Conservation (phyloP, 2,888 invertebrate species). For the Philaethria dido region DNA sequence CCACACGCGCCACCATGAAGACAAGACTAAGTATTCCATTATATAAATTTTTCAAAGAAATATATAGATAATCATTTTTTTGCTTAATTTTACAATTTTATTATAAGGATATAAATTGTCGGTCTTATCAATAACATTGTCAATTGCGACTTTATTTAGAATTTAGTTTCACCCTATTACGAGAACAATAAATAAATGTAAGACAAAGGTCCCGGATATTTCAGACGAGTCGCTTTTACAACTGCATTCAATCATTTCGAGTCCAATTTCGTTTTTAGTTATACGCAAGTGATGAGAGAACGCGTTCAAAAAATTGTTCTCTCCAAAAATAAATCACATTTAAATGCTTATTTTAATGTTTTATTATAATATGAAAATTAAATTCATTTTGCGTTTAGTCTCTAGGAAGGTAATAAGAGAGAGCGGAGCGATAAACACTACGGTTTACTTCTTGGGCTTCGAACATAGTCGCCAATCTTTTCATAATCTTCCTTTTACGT, state of each 20-base stretch:
- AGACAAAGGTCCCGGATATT: slow-evolving; percentile 66
- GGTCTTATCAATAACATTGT: slow-evolving; percentile 24
- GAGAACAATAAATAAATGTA: slow-evolving; percentile 44
- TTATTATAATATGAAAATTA: too few species aligned
- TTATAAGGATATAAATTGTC: background rate
- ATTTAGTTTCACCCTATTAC: slow-evolving; percentile 34
- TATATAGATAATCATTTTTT: background rate
- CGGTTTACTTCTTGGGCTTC: too few species aligned
- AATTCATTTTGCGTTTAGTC: too few species aligned
- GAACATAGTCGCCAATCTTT: too few species aligned
- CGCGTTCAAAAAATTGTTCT: slow-evolving; percentile 43
- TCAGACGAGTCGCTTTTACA: slow-evolving; percentile 72
- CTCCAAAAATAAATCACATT: too few species aligned
- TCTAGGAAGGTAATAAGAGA: too few species aligned
- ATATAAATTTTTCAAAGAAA: too few species aligned
- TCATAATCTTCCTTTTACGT: too few species aligned
- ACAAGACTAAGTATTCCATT: too few species aligned
- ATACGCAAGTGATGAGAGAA: slow-evolving; percentile 47
- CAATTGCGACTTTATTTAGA: slow-evolving; percentile 30
- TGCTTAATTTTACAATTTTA: background rate
- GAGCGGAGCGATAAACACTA: too few species aligned
- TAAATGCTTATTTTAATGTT: too few species aligned
- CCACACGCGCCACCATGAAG: too few species aligned
- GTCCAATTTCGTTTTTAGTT: slow-evolving; percentile 69
- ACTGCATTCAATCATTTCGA: slow-evolving; percentile 81